phyloP scores from a whole-genome alignment of 2,113 vertebrate species.

The Cheirogaleus medius region DNA sequence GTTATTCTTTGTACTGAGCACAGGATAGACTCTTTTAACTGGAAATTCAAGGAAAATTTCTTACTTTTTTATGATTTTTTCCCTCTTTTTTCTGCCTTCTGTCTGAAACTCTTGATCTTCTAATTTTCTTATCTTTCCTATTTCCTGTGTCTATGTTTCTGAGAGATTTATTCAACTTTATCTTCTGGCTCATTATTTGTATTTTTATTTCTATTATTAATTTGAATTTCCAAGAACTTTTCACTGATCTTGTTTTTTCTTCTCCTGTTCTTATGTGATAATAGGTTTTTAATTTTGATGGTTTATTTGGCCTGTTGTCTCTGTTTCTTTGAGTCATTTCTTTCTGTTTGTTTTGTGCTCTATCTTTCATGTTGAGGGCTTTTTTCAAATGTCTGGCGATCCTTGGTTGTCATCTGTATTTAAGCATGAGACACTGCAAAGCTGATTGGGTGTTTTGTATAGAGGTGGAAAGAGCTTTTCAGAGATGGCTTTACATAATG shows the following conservation, averaged over 20 bases:
- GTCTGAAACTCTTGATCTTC: background rate
- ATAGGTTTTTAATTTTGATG: background rate
- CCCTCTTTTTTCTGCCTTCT: background rate
- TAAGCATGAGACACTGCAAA: background rate
- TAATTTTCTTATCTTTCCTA: background rate
- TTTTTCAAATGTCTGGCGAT: background rate
- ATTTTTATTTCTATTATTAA: background rate
- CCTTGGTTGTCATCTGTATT: background rate
- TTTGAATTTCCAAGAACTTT: slow-evolving; percentile 12
- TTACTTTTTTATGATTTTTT: slow-evolving; percentile 19
- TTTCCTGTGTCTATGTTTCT: slow-evolving; percentile 6
- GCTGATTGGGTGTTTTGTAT: background rate
- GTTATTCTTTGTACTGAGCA: background rate
- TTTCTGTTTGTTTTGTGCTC: background rate
- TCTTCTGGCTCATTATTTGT: slow-evolving; percentile 18
- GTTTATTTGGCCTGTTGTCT: slow-evolving; percentile 22
- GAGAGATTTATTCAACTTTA: background rate
- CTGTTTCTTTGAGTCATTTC: background rate
- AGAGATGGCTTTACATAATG: background rate
- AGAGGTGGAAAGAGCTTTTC: background rate
- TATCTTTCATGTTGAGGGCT: background rate
- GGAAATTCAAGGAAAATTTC: background rate
- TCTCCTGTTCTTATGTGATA: background rate
- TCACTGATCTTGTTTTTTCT: background rate
- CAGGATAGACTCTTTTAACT: background rate